Evolutionary conservation across 1,140 invertebrate genomes (phyloP), one percentile per base, ranked within the genome.

Genomic region (Anoplophora glabripennis): DNA sequence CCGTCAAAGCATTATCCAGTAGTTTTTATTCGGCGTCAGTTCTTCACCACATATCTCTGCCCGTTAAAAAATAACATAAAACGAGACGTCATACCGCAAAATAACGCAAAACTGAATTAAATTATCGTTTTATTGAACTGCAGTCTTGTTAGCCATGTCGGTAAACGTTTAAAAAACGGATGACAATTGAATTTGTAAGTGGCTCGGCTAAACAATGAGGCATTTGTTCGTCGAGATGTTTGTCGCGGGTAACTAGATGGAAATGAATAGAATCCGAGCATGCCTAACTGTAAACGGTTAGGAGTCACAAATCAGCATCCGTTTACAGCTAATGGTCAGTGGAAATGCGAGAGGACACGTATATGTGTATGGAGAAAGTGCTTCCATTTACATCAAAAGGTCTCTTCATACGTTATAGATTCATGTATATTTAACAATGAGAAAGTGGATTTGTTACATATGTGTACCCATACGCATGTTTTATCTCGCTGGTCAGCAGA

Each of bases 331-430:
- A 68, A 68, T 68, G 66, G 66, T 65, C 66, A 68, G 59, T 61
- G 53, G 59, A 45, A 46, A 57, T 51, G 58, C 46, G 38, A 53
- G 28, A 52, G 37, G 46, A 54, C 47, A 67, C 62, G 51, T 63
- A 59, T 64, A 66, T 49, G 61, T 57, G 61, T 57, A 59, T 57
- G 53, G 66, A 65, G 66, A 68, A 68, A 68, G 66, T 68, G 57
- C 57, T 62, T 65, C 66, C 49, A 68, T 65, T 68, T 65, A 65
- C 60, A 65, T 68, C 63, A 65, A 65, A 65, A 60, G 44, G 63
- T 63, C 59, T 57, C 63, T 61, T 65, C 60, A 53, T 65, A 63
- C 60, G 60, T 68, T 68, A 63, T 63, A 68, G 66, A 68, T 68
- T 63, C 58, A 64, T 64, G 48, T 64, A 60, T 60, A 64, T 65